Evolutionary conservation across 1,140 invertebrate genomes (phyloP), one percentile per base, ranked within the genome.

Genomic region (Apis cerana): DNA sequence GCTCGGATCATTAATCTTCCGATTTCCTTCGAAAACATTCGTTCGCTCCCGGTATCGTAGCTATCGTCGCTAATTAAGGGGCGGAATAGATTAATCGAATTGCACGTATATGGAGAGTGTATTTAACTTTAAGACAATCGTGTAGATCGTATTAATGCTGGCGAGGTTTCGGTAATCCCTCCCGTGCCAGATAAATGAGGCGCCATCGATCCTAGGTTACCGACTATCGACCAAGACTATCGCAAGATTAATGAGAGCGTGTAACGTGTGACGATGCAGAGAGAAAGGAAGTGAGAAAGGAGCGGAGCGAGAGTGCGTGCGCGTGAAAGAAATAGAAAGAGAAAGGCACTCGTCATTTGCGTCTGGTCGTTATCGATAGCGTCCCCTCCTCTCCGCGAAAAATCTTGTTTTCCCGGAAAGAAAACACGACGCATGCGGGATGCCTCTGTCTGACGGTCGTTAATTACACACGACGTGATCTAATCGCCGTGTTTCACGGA

Each of bases 161-260:
- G 21, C 9, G 43, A 52, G 72, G 65, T 77, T 43, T 65, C 80
- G 56, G 69, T 72, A 87, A 84, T 80, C 71, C 64, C 67, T n/a
- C 52, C 54, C 48, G 52, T 43, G 5, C 33, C 79, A 54, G 67
- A 83, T 80, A 75, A 84, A 84, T 21, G 75, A 84, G 72, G 77
- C 83, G 82, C 61, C 85, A 87, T 87, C 76, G 86, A 87, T 87
- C 82, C 86, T 72, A 69, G 72, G 82, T 65, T 84, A 87, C 80
- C 80, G 61, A 87, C 62, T 68, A 80, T 80, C 74, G 76, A 54
- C 68, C 76, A 61, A 83, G 75, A 75, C 72, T 68, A 81, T 71
- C 80, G 64, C 76, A 82, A 87, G 68, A 87, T 86, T 87, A 87
- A 87, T 70, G 81, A 87, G 85, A 80, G 78, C 72, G 65, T 82